Conservation (phyloP, 2,797 vertebrate species). For the Gymnopithys bicolor region DNA sequence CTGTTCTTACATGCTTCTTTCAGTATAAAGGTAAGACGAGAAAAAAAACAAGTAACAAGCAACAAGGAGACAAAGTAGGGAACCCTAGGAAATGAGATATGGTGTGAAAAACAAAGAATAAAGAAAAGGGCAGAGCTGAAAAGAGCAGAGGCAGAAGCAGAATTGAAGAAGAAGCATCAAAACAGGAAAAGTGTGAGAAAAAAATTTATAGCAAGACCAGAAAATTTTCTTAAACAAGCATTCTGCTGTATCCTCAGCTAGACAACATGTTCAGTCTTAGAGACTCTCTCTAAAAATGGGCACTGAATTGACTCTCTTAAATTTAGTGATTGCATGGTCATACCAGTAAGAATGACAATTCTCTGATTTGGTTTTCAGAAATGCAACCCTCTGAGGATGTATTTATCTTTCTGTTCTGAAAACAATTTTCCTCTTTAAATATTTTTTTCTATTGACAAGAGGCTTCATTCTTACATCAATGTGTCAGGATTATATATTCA, state of each 20-base stretch:
- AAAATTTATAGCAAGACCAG: neutral
- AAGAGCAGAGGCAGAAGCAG: neutral
- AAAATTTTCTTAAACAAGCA: neutral
- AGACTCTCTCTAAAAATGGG: neutral
- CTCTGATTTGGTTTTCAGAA: neutral
- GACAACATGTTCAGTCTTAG: neutral
- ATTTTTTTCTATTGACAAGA: neutral
- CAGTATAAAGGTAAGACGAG: neutral
- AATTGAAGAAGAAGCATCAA: neutral
- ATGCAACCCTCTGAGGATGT: neutral
- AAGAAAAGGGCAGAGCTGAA: neutral
- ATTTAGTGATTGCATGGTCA: neutral
- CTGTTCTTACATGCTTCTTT: neutral
- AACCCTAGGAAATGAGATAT: neutral
- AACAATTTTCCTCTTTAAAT: neutral
- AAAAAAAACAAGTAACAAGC: neutral
- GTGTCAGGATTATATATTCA: neutral
- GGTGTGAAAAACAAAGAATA: neutral
- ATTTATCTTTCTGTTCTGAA: neutral
- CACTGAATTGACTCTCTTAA: fast-evolving
- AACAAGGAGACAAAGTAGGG: neutral
- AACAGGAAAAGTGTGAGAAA: neutral
- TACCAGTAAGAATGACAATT: neutral
- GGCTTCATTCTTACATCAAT: neutral
- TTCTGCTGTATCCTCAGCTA: neutral